Evolutionary conservation across 2,113 vertebrate species (phyloP).

Genomic region (Carettochelys insculpta): DNA sequence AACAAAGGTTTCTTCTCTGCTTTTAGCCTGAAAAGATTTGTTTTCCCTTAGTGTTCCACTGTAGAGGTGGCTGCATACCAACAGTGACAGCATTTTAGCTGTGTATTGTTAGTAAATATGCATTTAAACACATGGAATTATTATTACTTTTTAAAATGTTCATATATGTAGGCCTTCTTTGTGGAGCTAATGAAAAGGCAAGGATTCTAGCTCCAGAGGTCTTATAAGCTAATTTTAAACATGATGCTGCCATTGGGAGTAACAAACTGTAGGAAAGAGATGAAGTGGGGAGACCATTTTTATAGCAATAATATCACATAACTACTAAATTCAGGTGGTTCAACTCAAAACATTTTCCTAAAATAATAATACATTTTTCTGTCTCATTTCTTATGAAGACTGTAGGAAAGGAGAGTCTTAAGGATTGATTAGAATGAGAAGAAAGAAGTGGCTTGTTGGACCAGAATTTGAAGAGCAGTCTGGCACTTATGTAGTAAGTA

Average conservation of each 20-base stretch:
- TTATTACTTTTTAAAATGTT: neutral
- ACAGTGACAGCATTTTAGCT: conserved; percentile 7
- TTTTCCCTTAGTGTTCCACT: neutral
- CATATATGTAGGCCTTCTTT: neutral
- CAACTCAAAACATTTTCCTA: neutral
- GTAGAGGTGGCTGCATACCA: conserved; percentile 3
- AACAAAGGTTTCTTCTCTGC: neutral
- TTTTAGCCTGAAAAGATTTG: neutral
- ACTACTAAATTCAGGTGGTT: neutral
- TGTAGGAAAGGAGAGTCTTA: neutral
- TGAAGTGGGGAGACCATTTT: neutral
- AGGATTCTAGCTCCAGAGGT: neutral
- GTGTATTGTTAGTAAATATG: neutral
- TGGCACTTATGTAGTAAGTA: too few relatives aligned
- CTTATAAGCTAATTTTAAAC: neutral
- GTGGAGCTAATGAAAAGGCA: neutral
- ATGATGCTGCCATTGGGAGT: neutral
- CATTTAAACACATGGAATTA: neutral
- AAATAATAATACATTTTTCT: neutral
- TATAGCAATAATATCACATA: neutral
- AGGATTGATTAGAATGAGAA: neutral
- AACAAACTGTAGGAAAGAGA: neutral
- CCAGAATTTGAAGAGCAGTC: neutral
- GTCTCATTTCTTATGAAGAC: neutral
- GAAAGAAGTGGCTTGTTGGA: neutral